Percentiles rank a stretch among this genome's conserved stretches.
Evolutionary conservation across 2,113 vertebrate species (phyloP).

Genomic region (Zapornia atra): DNA sequence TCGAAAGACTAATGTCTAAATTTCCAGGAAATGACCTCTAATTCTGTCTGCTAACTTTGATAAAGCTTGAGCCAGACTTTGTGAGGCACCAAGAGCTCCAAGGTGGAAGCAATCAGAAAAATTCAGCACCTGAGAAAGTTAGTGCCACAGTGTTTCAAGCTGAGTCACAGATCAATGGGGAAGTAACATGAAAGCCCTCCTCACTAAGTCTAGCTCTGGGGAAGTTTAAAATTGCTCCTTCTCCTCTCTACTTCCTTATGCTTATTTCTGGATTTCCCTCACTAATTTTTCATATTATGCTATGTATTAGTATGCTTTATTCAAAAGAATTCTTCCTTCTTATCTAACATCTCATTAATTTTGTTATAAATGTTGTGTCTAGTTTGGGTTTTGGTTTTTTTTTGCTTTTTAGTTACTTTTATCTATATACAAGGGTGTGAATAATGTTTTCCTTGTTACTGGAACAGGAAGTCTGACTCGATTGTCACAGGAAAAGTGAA

Average conservation of each 20-base stretch:
- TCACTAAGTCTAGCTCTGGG: not conserved
- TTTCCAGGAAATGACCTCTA: not conserved
- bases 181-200: not conserved
- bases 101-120: not conserved
- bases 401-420: not conserved
- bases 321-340: not conserved
- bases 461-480: not conserved
- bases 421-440: not conserved
- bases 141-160: not conserved
- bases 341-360: not conserved
- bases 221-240: constrained; percentile 29
- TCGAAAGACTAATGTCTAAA: not conserved
- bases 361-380: not conserved
- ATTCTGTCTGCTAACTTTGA: not conserved
- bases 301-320: not conserved
- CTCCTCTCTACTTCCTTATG: constrained; percentile 37
- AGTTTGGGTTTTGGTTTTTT: not conserved
- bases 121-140: not conserved
- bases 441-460: not conserved
- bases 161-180: not conserved
- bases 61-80: not conserved
- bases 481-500: not conserved
- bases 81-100: not conserved
- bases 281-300: not conserved
- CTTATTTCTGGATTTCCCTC: not conserved